Evolutionary conservation across 2,797 vertebrate genomes (phyloP).

Genomic region (Gadopsis bispinosus): DNA sequence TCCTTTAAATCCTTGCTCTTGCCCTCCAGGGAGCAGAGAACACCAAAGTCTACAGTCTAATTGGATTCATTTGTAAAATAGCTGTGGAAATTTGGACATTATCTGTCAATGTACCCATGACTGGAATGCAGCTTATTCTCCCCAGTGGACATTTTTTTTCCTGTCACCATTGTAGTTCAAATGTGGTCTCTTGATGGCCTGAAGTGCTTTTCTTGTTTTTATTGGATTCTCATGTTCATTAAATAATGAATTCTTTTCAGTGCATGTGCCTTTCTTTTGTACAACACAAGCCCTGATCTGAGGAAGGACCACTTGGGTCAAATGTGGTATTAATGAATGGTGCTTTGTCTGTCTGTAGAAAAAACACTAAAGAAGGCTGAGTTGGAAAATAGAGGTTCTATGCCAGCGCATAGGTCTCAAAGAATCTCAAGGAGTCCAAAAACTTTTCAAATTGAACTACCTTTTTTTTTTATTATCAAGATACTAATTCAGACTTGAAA

Average conservation of each 20-base stretch:
- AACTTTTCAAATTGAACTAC: conserved; percentile 16
- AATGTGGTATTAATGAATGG: conserved; percentile 65
- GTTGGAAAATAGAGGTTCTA: conserved; percentile 21
- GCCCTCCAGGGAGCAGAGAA: conserved; percentile 71
- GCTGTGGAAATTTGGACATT: conserved; percentile 78
- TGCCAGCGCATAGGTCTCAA: conserved; percentile 21
- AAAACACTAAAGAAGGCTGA: conserved; percentile 39
- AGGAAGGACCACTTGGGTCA: conserved; percentile 58
- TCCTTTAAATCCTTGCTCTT: conserved; percentile 54
- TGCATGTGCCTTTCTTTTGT: conserved; percentile 46
- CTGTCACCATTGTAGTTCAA: conserved; percentile 55
- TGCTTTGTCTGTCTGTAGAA: conserved; percentile 48
- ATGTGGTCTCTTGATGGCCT: conserved; percentile 49
- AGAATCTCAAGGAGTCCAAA: neutral
- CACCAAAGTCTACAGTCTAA: conserved; percentile 76
- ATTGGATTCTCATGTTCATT: conserved; percentile 72
- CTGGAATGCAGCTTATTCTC: conserved; percentile 77
- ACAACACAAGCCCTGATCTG: conserved; percentile 41
- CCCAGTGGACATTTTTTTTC: conserved; percentile 46
- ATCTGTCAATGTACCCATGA: conserved; percentile 87
- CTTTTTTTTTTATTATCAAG: conserved; percentile 35
- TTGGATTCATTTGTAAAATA: conserved; percentile 85
- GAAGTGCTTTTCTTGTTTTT: conserved; percentile 60
- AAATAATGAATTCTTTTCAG: conserved; percentile 61
- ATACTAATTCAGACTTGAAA: conserved; percentile 41